phyloP scores from a whole-genome alignment of 2,797 vertebrate genomes.

The Ptychadena robeensis region DNA sequence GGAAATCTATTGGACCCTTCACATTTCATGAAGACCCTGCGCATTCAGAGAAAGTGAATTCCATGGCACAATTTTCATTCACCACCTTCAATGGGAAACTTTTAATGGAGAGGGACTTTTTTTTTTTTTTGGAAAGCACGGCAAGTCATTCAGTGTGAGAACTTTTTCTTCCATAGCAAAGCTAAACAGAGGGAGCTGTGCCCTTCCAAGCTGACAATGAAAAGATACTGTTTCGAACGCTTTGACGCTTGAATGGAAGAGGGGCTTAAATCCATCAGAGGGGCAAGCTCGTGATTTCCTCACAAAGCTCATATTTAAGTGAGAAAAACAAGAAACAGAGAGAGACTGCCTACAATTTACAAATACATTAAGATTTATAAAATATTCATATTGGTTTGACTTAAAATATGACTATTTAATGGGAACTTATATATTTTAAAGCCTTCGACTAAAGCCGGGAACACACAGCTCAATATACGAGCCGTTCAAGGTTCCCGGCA shows the following conservation, averaged over 20 bases:
- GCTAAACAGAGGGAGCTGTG: conserved; percentile 78
- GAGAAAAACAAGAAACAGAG: conserved; percentile 3
- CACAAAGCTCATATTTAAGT: conserved; percentile 62
- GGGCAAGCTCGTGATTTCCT: conserved; percentile 70
- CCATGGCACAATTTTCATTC: conserved; percentile 86
- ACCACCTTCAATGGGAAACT: conserved; percentile 87
- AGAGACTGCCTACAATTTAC: conserved; percentile 15
- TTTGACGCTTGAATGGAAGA: conserved; percentile 67
- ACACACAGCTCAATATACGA: no score
- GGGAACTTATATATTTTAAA: no score
- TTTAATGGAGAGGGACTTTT: conserved; percentile 95
- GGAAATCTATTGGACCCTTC: conserved; percentile 89
- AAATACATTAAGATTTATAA: no score
- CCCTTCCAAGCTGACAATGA: conserved; percentile 72
- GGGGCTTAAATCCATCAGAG: conserved; percentile 75
- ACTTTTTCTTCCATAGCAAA: conserved; percentile 71
- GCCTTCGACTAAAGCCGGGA: no score
- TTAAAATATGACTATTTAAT: no score
- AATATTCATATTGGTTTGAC: no score
- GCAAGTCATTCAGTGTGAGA: conserved; percentile 83
- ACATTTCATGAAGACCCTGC: conserved; percentile 86
- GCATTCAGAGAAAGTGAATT: conserved; percentile 89
- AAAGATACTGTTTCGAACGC: conserved; percentile 70
- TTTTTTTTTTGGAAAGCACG: conserved; percentile 84
- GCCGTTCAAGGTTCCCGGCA: no score